A percentile compares a stretch with the other conserved stretches of the same genome.
Conservation (phyloP, 2,797 vertebrate genomes). For the Synaphobranchus kaupii region DNA sequence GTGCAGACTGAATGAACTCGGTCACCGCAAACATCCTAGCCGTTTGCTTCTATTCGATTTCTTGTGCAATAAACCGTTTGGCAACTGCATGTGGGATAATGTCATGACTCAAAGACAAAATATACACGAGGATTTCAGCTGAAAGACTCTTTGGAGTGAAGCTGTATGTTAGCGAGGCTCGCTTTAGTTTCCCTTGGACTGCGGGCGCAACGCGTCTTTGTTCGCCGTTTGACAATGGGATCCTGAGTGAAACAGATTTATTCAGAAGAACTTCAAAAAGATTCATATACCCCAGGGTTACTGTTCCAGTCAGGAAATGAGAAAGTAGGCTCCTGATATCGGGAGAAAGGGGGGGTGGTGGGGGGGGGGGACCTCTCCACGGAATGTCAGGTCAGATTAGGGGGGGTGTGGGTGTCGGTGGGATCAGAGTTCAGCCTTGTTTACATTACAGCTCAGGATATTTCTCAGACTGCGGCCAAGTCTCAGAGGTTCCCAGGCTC, state of each 20-base stretch:
- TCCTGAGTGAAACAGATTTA: constrained; percentile 22
- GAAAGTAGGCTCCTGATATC: constrained; percentile 59
- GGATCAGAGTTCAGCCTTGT: constrained; percentile 81
- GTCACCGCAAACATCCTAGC: not conserved
- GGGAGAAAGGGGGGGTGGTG: constrained; percentile 50
- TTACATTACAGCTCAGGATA: constrained; percentile 83
- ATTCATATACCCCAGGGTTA: not conserved
- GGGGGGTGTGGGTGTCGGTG: constrained; percentile 25
- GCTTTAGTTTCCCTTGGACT: not conserved
- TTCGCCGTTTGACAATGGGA: not conserved
- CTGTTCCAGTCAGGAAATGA: not conserved
- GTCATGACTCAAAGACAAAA: not conserved
- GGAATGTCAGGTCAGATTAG: constrained; percentile 63
- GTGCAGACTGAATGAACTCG: not conserved
- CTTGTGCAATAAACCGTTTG: not conserved
- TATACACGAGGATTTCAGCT: not conserved
- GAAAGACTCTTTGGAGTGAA: not conserved
- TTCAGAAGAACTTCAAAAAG: constrained; percentile 14
- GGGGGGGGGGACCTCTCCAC: constrained; percentile 51
- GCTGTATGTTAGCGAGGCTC: not conserved
- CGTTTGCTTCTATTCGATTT: not conserved
- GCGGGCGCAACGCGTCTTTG: not conserved
- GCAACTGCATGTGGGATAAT: not conserved
- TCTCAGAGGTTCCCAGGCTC: constrained; percentile 78
- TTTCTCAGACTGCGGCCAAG: constrained; percentile 76